Percentiles rank a stretch among this genome's conserved stretches.
Conservation (phyloP, 2,888 invertebrate species). For the Oscheius onirici region DNA sequence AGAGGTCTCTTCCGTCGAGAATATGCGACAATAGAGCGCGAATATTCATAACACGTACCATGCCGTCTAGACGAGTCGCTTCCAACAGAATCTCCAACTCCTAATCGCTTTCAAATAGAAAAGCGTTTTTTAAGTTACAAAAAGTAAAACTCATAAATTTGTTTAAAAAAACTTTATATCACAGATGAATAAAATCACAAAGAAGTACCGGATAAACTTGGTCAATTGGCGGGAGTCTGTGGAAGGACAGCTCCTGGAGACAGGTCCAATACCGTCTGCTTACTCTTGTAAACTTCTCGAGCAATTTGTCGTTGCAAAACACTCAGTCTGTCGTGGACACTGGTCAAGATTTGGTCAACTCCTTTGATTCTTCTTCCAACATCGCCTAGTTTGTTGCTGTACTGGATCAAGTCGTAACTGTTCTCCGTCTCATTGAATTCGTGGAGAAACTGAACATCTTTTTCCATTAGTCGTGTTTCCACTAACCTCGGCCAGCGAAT, state of each 20-base stretch:
- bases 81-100: no score
- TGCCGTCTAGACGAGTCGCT: neutral
- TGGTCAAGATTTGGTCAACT: slow-evolving; percentile 38
- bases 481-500: slow-evolving; percentile 40
- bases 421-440: slow-evolving; percentile 45
- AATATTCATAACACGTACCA: neutral
- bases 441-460: slow-evolving; percentile 48
- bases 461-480: neutral
- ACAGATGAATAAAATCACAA: neutral
- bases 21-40: neutral
- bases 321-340: slow-evolving; percentile 49
- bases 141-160: no score
- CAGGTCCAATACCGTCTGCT: neutral
- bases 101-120: no score
- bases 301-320: slow-evolving; percentile 55
- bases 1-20: neutral
- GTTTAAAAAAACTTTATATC: neutral
- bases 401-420: slow-evolving; percentile 44
- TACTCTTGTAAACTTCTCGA: slow-evolving; percentile 48
- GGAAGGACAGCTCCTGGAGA: slow-evolving; percentile 12
- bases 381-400: slow-evolving; percentile 47
- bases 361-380: slow-evolving; percentile 44
- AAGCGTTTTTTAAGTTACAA: no score
- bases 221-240: neutral
- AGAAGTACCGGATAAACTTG: neutral